Evolutionary conservation across 1,140 invertebrate species (phyloP), one percentile per base, ranked within the genome.

Genomic region (Bradysia coprophila): DNA sequence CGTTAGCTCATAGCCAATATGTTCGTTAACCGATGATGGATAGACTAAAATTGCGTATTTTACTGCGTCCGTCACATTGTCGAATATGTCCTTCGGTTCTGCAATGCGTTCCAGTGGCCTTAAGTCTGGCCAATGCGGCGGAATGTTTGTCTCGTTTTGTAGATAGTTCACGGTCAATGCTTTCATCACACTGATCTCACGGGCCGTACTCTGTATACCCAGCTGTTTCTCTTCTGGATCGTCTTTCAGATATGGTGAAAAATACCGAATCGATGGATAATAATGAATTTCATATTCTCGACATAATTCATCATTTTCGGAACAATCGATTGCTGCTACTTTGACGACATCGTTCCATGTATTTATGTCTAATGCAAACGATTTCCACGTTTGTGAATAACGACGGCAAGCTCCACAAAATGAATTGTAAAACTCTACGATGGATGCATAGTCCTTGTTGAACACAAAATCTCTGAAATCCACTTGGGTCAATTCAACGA

Each of bases 351-450:
- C 57, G 43, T 59, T 58, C 73, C 73, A 75, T 3, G 52, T 47
- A 28, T 54, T 49, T 11, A 85, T 56, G 50, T 79, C 70, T 16
- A 61, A 59, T 1, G 80, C 80, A 32, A 91, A 61, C 5, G 56
- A 51, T 63, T 84, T 90, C 69, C 76, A 91, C 23, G 68, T 72
- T 1, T 82, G 78, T 11, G 86, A 78, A 57, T 86, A 92, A 45
- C 74, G 62, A 50, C 78, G 73, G 59, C 88, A 93, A 55, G 83
- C 79, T 1, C 87, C 88, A 56, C 88, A 93, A 71, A 80, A 92
- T 51, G 76, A 81, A 52, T 82, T 89, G 52, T 89, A 91, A 66
- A 91, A 92, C 61, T 92, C 81, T 2, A 91, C 69, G 2, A 90
- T 43, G 66, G 76, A 80, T 0, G 74, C 73, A 41, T 41, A 37